phyloP scores from a whole-genome alignment of 2,113 vertebrate genomes.

The Dicerorhinus sumatrensis region DNA sequence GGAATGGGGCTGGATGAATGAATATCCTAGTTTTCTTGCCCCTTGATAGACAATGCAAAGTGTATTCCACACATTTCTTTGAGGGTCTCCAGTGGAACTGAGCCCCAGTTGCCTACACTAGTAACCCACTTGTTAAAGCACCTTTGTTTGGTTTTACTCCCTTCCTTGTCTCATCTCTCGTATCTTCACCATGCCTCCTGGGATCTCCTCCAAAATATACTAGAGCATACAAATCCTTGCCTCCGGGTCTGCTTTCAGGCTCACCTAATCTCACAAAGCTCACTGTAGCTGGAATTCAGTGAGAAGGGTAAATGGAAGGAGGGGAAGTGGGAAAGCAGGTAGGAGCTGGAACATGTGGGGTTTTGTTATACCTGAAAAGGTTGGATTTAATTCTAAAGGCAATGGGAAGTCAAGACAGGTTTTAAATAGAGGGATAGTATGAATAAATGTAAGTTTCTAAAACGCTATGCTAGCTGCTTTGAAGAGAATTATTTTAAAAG shows the following conservation, averaged over 20 bases:
- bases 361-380: neutral
- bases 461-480: neutral
- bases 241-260: neutral
- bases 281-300: neutral
- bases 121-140: neutral
- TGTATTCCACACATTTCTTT: neutral
- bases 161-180: neutral
- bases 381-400: neutral
- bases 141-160: neutral
- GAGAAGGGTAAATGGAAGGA: neutral
- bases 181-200: neutral
- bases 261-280: neutral
- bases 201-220: neutral
- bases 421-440: neutral
- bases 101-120: neutral
- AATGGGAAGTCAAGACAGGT: neutral
- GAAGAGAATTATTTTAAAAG: neutral
- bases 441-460: neutral
- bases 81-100: neutral
- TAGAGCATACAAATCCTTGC: neutral
- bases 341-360: neutral
- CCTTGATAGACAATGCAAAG: neutral
- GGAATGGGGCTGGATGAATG: neutral
- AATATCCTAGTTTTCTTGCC: neutral
- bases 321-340: neutral